phyloP scores from a whole-genome alignment of 2,797 vertebrate genomes.

The Alauda arvensis region DNA sequence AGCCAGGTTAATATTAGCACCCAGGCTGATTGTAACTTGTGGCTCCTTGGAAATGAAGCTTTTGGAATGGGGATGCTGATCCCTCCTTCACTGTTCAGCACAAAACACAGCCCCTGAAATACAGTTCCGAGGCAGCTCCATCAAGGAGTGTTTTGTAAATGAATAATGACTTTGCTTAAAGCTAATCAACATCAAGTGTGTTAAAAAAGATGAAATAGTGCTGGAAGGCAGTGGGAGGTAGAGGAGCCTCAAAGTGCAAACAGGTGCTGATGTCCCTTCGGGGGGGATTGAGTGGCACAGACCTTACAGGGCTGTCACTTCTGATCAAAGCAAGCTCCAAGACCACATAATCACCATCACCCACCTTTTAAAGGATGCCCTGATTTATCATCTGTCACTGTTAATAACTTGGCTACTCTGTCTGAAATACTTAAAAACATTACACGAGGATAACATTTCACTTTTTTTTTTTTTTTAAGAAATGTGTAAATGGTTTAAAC shows the following conservation, averaged over 20 bases:
- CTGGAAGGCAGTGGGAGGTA: conserved; percentile 61
- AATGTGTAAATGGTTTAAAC: conserved; percentile 29
- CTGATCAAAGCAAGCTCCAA: conserved; percentile 71
- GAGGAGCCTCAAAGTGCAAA: conserved; percentile 64
- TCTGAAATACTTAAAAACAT: conserved; percentile 51
- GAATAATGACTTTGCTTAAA: conserved; percentile 43
- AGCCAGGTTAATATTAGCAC: not conserved
- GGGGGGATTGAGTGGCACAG: conserved; percentile 58
- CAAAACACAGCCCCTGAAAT: not conserved
- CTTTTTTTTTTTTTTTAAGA: not conserved
- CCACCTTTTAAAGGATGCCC: conserved; percentile 52
- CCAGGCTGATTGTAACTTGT: not conserved
- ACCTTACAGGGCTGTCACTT: conserved; percentile 62
- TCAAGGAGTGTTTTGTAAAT: conserved; percentile 23
- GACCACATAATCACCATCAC: conserved; percentile 51
- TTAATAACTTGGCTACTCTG: conserved; percentile 52
- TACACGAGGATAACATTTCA: conserved; percentile 41
- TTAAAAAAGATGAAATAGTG: conserved; percentile 47
- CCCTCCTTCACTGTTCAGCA: not conserved
- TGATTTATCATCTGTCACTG: conserved; percentile 65
- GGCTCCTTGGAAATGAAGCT: not conserved
- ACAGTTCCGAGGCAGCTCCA: not conserved
- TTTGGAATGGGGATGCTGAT: not conserved
- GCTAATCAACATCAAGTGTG: conserved; percentile 49
- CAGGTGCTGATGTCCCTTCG: conserved; percentile 70